phyloP scores from a whole-genome alignment of 2,888 invertebrate species.

The Leucozona laternaria region DNA sequence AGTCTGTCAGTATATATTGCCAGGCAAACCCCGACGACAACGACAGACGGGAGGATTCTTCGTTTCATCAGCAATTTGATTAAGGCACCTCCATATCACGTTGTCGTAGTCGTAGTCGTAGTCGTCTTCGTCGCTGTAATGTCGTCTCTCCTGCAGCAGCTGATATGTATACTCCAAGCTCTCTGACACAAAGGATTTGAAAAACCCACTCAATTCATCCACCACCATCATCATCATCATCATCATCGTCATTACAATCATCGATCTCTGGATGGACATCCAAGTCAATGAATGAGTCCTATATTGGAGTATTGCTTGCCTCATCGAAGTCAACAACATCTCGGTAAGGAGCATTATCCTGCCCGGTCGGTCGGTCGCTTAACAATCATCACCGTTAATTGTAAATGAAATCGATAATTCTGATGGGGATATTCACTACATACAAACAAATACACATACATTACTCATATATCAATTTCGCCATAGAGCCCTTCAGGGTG shows the following conservation, averaged over 20 bases:
- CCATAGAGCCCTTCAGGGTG: conserved; percentile 14
- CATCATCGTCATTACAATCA: conserved; percentile 6
- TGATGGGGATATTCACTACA: conserved; percentile 47
- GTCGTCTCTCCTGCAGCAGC: neutral
- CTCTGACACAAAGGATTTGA: conserved; percentile 30
- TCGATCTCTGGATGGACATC: conserved; percentile 59
- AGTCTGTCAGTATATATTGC: neutral
- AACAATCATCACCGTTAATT: conserved; percentile 75
- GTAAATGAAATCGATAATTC: conserved; percentile 75
- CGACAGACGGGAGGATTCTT: conserved; percentile 31
- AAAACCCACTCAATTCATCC: conserved; percentile 16
- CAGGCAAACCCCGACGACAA: conserved; percentile 13
- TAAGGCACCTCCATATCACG: conserved; percentile 40
- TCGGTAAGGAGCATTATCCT: conserved; percentile 48
- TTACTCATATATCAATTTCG: neutral
- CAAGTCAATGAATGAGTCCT: conserved; percentile 37
- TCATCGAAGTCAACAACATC: conserved; percentile 48
- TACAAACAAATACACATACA: neutral
- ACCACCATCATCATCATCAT: neutral
- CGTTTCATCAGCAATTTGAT: conserved; percentile 66
- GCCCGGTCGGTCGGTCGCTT: conserved; percentile 50
- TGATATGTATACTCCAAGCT: neutral
- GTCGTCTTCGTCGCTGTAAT: neutral
- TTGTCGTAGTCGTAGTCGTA: neutral
- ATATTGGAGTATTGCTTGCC: conserved; percentile 47